phyloP scores from a whole-genome alignment of 2,888 invertebrate species.

The Himalopsyche japonica region DNA sequence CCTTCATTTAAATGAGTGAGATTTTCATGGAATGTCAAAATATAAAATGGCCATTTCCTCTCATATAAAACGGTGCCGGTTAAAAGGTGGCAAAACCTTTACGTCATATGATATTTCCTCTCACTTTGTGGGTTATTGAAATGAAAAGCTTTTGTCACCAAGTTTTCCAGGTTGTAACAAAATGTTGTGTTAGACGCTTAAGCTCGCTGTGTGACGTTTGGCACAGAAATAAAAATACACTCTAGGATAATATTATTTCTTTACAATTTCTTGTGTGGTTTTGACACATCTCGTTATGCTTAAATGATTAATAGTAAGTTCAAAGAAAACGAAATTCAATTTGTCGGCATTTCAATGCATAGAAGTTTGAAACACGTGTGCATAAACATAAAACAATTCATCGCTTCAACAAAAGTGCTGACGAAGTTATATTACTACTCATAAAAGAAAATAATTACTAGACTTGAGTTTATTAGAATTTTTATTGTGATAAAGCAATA shows the following conservation, averaged over 20 bases:
- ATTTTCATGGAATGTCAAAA: neutral
- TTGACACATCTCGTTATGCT: slow-evolving; percentile 17
- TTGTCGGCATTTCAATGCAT: neutral
- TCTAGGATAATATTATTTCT: slow-evolving; percentile 11
- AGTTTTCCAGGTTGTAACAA: neutral
- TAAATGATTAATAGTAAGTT: slow-evolving; percentile 11
- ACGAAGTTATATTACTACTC: no score
- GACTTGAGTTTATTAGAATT: no score
- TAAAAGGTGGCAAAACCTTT: slow-evolving; percentile 4
- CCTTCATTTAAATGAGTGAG: neutral
- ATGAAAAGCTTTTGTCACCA: slow-evolving; percentile 20
- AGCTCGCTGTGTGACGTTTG: neutral
- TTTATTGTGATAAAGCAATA: no score
- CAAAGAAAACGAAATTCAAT: slow-evolving; percentile 5
- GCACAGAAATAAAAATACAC: slow-evolving; percentile 6
- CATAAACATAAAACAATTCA: no score
- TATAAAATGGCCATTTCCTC: neutral
- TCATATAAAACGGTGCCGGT: neutral
- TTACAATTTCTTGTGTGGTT: slow-evolving; percentile 24
- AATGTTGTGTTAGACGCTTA: slow-evolving; percentile 8
- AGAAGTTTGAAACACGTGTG: neutral
- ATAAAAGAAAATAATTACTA: no score
- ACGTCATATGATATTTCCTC: slow-evolving; percentile 22
- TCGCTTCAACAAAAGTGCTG: no score
- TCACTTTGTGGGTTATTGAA: slow-evolving; percentile 13